phyloP scores from a whole-genome alignment of 2,113 vertebrate species.

The Austrofundulus limnaeus region DNA sequence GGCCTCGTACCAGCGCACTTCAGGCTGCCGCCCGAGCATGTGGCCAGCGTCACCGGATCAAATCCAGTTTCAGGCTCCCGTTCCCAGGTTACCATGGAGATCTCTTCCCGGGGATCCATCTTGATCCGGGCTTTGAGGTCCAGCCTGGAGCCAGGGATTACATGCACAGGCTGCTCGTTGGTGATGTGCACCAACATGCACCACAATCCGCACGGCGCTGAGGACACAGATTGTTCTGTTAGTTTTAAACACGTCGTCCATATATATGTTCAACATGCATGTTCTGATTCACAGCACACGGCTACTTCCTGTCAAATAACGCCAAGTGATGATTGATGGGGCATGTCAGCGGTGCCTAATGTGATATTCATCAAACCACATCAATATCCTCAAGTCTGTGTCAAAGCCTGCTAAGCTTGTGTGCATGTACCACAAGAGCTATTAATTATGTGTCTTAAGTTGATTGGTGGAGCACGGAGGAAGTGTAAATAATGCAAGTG shows the following conservation, averaged over 20 bases:
- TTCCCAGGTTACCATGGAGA: conserved; percentile 69
- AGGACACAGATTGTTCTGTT: conserved; percentile 25
- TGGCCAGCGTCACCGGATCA: conserved; percentile 47
- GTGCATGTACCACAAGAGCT: conserved; percentile 11
- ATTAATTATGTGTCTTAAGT: conserved; percentile 54
- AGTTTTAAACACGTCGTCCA: conserved; percentile 5
- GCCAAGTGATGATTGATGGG: conserved; percentile 59
- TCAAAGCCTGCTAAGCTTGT: conserved; percentile 40
- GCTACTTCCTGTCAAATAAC: conserved; percentile 53
- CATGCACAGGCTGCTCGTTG: conserved; percentile 53
- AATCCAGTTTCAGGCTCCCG: conserved; percentile 38
- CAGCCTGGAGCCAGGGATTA: conserved; percentile 55
- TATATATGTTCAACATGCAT: conserved; percentile 7
- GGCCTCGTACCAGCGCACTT: conserved; percentile 37
- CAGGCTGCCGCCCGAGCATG: conserved; percentile 41
- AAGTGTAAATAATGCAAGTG: conserved; percentile 43
- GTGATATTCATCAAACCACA: conserved; percentile 65
- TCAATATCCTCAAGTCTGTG: conserved; percentile 54
- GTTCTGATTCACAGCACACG: conserved; percentile 49
- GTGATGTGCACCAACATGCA: conserved; percentile 65
- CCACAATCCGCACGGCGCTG: conserved; percentile 52
- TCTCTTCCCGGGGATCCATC: conserved; percentile 21
- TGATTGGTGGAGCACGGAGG: conserved; percentile 22
- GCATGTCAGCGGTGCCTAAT: conserved; percentile 54
- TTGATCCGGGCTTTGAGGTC: conserved; percentile 62